These are phyloP conservation scores for Parasteatoda tepidariorum DNA, from an alignment of 1,140 invertebrate species.

Conservation along the genomic window DNA sequence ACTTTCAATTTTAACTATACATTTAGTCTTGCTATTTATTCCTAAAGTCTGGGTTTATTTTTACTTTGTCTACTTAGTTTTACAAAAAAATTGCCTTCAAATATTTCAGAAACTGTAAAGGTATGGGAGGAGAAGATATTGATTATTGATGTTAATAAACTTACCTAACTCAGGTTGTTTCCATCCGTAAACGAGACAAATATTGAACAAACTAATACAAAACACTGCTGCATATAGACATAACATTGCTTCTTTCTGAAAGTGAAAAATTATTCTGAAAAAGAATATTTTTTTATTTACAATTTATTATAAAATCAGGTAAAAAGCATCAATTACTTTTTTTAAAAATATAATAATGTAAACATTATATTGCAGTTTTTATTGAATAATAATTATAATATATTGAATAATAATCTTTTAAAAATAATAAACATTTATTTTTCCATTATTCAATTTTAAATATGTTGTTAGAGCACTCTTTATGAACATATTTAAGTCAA, in stretches of 20 bases:
- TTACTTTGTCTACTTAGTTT: background rate
- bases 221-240: background rate
- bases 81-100: background rate
- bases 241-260: background rate
- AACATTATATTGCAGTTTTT: background rate
- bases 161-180: slow-evolving; percentile 1
- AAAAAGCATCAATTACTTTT: background rate
- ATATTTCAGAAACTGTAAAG: background rate
- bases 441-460: too few relatives aligned
- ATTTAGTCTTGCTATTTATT: too few relatives aligned
- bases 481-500: too few relatives aligned
- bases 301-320: background rate
- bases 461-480: too few relatives aligned
- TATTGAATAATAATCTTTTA: too few relatives aligned
- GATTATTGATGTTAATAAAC: background rate
- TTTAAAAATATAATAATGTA: background rate
- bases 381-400: too few relatives aligned
- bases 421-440: too few relatives aligned
- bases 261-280: background rate
- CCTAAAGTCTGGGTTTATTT: background rate
- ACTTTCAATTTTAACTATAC: background rate
- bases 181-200: background rate
- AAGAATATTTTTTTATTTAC: background rate
- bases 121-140: background rate
- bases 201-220: background rate